These are phyloP conservation scores for Anolis apletophallus DNA, from an alignment of 2,797 vertebrate species.

Conservation along the genomic window DNA sequence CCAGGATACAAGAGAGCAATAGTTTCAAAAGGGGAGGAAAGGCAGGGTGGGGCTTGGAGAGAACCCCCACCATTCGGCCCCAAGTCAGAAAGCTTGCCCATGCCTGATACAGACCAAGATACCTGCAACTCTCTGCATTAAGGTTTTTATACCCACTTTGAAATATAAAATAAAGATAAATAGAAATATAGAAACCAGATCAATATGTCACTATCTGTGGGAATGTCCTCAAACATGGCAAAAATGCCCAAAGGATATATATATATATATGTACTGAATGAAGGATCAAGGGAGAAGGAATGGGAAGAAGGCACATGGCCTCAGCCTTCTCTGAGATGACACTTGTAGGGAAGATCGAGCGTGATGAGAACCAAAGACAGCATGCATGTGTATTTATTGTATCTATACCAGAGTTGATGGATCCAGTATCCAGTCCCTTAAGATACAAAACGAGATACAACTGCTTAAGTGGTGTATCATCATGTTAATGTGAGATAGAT, in stretches of 20 bases:
- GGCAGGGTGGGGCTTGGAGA: too few relatives aligned
- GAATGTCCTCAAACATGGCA: background rate
- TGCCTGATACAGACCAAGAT: background rate
- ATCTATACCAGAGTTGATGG: conserved; percentile 10
- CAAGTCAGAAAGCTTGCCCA: too few relatives aligned
- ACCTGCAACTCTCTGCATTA: background rate
- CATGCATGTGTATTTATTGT: background rate
- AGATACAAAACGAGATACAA: background rate
- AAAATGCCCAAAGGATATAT: background rate
- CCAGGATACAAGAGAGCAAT: too few relatives aligned
- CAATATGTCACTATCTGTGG: background rate
- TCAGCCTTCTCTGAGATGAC: background rate
- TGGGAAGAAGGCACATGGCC: background rate
- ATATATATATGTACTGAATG: background rate
- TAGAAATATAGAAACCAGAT: background rate
- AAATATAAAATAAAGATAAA: background rate
- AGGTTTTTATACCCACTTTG: background rate
- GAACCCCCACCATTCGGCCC: too few relatives aligned
- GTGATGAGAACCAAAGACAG: too few relatives aligned
- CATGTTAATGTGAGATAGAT: background rate
- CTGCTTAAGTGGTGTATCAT: background rate
- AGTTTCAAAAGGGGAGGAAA: too few relatives aligned
- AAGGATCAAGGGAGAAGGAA: background rate
- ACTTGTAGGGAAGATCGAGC: background rate
- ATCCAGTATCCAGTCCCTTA: conserved; percentile 27